Evolutionary conservation across 2,797 vertebrate genomes (phyloP).

Genomic region (Sibirionetta formosa): DNA sequence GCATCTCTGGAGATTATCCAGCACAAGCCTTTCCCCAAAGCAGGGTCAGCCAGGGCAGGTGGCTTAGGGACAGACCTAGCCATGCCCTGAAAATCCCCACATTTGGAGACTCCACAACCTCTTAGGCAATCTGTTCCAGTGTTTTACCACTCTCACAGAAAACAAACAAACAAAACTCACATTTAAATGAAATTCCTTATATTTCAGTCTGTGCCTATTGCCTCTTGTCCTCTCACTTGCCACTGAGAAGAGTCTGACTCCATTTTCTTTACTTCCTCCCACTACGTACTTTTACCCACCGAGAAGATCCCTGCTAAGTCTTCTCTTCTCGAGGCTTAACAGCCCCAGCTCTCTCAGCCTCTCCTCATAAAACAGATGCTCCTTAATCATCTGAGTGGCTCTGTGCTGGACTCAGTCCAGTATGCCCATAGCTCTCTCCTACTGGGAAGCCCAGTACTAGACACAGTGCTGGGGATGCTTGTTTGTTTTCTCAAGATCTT

Average conservation of each 20-base stretch:
- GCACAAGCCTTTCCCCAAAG: background rate
- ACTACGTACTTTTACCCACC: background rate
- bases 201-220: background rate
- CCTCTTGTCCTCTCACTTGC: background rate
- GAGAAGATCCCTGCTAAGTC: background rate
- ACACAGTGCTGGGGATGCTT: background rate
- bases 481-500: background rate
- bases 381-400: constrained; percentile 22
- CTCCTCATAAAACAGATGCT: background rate
- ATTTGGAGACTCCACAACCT: background rate
- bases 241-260: background rate
- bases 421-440: background rate
- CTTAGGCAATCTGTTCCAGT: background rate
- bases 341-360: background rate
- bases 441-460: background rate
- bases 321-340: background rate
- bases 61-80: background rate
- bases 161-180: background rate
- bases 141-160: background rate
- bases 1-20: background rate
- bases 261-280: background rate
- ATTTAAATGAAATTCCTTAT: background rate
- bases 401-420: constrained; percentile 5
- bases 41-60: background rate
- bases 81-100: background rate